Base-by-base conservation (phyloP, 2,113 vertebrate species). In the Petrocephalus zakoni region DNA sequence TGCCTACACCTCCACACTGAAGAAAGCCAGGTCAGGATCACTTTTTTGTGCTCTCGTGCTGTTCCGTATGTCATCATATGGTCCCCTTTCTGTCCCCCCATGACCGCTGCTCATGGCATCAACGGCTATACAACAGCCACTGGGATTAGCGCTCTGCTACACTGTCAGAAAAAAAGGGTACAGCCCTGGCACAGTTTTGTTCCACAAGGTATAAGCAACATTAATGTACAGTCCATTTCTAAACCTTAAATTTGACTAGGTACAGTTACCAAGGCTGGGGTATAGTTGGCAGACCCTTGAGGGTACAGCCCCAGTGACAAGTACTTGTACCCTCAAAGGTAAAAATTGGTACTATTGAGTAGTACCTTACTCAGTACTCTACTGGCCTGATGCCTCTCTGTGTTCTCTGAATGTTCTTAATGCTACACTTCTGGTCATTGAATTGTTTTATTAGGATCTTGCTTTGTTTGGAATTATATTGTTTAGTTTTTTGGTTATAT, bases 1-100 rank as follows among this genome's bases (percentile, higher is more conserved):
- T 92, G 97, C 97, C 93, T 99, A 99, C 95, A 95, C 97, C 88
- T 97, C 97, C 52, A 97, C 97, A 0, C 95, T 99, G 61, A 98
- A 97, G 92, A 96, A 96, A 0, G 91, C 97, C 93, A 97, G 98
- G 98, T 98, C 82, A 81, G 78, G 56, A 34, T 87, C 15, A 68
- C 25, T 47, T 78, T 46, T 19, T 55, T 87, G 2, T 29, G 81
- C 87, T 34, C 13, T 78, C 11, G n/a, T 37, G 56, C 55, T 81
- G 49, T 37, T 13, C 5, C 13, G 29, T 55, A 19, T 29, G 21
- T 29, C 17, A 85, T 29, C 13, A 49, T 55, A 53, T 1, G 51
- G 81, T 46, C n/a, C 72, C 89, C 86, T 21, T 55, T 34, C 37
- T 82, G 6, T 37, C 10, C 52, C 52, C 68, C 21, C 49, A 9